phyloP scores from a whole-genome alignment of 2,797 vertebrate species.

The Coreius guichenoti region DNA sequence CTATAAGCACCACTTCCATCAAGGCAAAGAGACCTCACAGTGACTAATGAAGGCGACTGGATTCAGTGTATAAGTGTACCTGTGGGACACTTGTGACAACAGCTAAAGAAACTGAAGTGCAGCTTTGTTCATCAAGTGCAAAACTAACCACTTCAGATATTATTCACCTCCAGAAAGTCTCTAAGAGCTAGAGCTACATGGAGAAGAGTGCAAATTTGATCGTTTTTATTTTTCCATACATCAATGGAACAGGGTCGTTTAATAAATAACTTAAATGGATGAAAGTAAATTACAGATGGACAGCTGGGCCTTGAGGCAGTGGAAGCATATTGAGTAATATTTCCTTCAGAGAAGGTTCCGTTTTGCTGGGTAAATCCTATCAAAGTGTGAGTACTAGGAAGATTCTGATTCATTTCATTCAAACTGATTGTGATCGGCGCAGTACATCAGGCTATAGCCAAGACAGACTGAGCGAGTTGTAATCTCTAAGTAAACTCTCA shows the following conservation, averaged over 20 bases:
- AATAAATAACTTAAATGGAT: slow-evolving; percentile 63
- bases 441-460: slow-evolving; percentile 47
- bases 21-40: background rate
- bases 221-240: slow-evolving; percentile 64
- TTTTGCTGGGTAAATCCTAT: background rate
- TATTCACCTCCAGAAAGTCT: background rate
- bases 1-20: background rate
- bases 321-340: slow-evolving; percentile 57
- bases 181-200: background rate
- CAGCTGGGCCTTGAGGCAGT: slow-evolving; percentile 56
- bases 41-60: background rate
- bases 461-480: background rate
- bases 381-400: background rate
- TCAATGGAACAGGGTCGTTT: background rate
- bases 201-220: slow-evolving; percentile 42
- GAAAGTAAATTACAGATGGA: slow-evolving; percentile 68
- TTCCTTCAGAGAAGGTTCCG: background rate
- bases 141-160: background rate
- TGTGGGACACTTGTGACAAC: background rate
- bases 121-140: background rate
- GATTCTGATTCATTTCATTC: background rate
- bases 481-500: background rate
- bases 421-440: slow-evolving; percentile 32
- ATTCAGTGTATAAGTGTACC: background rate
- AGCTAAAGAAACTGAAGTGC: background rate